phyloP scores from a whole-genome alignment of 2,113 vertebrate genomes.

The Gopherus evgoodei region DNA sequence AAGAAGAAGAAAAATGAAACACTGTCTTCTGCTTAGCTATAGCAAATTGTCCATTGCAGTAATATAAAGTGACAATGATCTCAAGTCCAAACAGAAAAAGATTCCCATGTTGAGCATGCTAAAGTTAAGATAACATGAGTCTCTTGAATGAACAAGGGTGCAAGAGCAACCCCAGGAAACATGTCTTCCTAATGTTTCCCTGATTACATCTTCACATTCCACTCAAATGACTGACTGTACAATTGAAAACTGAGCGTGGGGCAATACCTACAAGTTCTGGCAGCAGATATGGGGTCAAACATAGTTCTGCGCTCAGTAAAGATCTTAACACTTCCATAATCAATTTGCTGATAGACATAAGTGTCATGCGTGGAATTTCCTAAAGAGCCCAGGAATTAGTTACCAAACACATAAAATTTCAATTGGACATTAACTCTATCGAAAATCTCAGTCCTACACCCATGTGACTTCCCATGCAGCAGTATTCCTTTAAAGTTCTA shows the following conservation, averaged over 20 bases:
- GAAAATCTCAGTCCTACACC: not conserved
- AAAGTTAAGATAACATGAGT: not conserved
- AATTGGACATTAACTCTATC: not conserved
- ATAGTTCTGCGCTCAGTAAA: slow-evolving; percentile 19
- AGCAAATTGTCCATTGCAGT: not conserved
- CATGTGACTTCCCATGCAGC: not conserved
- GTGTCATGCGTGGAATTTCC: not conserved
- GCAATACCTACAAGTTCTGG: not conserved
- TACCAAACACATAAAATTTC: not conserved
- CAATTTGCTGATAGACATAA: slow-evolving; percentile 17
- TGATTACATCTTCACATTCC: not conserved
- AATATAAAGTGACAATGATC: not conserved
- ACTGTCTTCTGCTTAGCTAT: not conserved
- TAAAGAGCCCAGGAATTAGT: not conserved
- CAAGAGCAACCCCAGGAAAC: not conserved
- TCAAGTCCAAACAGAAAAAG: not conserved
- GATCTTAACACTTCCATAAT: not conserved
- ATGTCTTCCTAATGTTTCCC: not conserved
- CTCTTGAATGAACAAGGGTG: not conserved
- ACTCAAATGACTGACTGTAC: not conserved
- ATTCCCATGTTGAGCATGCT: not conserved
- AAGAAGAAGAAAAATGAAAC: not conserved
- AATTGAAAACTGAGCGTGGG: not conserved
- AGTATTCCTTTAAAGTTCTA: not conserved
- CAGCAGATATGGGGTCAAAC: not conserved